Conservation (phyloP, 2,888 invertebrate species). For the Chrysodeixis includens region DNA sequence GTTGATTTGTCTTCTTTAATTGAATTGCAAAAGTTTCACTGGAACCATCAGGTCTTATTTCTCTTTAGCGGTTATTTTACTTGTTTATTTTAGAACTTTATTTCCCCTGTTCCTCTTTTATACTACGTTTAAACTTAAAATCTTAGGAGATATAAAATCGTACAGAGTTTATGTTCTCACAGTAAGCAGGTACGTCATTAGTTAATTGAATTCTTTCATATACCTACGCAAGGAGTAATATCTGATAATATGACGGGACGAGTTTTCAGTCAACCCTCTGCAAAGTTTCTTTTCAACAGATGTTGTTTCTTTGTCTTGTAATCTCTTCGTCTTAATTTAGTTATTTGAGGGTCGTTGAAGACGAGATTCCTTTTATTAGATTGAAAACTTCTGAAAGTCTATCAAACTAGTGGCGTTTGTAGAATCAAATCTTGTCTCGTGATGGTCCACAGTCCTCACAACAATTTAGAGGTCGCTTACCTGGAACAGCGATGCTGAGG, state of each 20-base stretch:
- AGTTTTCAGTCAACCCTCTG: constrained; percentile 7
- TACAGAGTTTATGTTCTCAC: neutral
- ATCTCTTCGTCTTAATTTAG: constrained; percentile 41
- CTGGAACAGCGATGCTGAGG: too few relatives aligned
- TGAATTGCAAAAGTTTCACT: constrained; percentile 18
- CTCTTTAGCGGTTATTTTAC: constrained; percentile 1
- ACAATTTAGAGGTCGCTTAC: constrained; percentile 18
- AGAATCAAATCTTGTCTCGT: constrained; percentile 8
- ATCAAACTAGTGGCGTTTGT: constrained; percentile 20
- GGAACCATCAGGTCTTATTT: constrained; percentile 3
- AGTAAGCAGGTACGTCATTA: neutral
- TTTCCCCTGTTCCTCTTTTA: neutral
- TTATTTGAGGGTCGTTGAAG: constrained; percentile 36
- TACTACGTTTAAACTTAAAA: neutral
- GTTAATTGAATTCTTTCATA: constrained; percentile 5
- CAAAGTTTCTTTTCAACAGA: constrained; percentile 30
- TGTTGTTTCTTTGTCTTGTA: constrained; percentile 41
- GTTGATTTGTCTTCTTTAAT: constrained; percentile 31
- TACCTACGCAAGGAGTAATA: neutral
- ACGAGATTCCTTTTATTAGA: constrained; percentile 50
- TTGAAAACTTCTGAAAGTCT: constrained; percentile 40
- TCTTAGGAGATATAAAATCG: neutral
- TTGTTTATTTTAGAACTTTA: neutral
- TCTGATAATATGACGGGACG: constrained; percentile 5
- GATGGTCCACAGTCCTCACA: constrained; percentile 6